A percentile compares a stretch with the other conserved stretches of the same genome.
Evolutionary conservation across 1,140 invertebrate genomes (phyloP).

Genomic region (Notospermus geniculatus): DNA sequence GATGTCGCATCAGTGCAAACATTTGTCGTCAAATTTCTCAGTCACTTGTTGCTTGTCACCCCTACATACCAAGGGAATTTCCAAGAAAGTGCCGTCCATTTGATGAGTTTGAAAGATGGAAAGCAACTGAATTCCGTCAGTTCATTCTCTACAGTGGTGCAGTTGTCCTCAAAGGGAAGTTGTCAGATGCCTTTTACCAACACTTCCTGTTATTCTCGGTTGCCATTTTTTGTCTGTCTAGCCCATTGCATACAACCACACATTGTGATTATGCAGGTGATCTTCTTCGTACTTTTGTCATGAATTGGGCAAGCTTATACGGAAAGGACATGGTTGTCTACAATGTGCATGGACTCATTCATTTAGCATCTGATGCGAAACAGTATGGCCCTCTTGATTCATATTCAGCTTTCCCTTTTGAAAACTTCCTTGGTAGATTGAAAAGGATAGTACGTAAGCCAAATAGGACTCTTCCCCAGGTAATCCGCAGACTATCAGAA

Average conservation of each 20-base stretch:
- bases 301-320: constrained; percentile 33
- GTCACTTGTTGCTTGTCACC: constrained; percentile 18
- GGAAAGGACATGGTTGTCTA: constrained; percentile 40
- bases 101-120: constrained; percentile 39
- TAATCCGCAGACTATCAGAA: constrained; percentile 15
- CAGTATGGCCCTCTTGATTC: constrained; percentile 50
- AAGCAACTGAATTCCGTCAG: constrained; percentile 52
- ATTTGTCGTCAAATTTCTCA: constrained; percentile 13
- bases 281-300: constrained; percentile 44
- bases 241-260: constrained; percentile 13
- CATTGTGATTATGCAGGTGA: constrained; percentile 35
- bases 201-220: constrained; percentile 53
- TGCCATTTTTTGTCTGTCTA: constrained; percentile 37
- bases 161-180: constrained; percentile 17
- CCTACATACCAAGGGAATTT: constrained; percentile 33
- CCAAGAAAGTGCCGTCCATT: constrained; percentile 39
- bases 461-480: constrained; percentile 35
- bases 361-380: constrained; percentile 54
- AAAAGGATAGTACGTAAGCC: constrained; percentile 41
- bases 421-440: constrained; percentile 53
- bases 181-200: constrained; percentile 44
- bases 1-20: constrained; percentile 1
- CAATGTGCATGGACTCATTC: constrained; percentile 52
- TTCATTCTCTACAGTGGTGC: constrained; percentile 45
- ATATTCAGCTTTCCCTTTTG: constrained; percentile 55